Base-by-base conservation (phyloP, 30 jellyfish, hydroid and myxozoan genomes). In the Rhopilema esculentum region DNA sequence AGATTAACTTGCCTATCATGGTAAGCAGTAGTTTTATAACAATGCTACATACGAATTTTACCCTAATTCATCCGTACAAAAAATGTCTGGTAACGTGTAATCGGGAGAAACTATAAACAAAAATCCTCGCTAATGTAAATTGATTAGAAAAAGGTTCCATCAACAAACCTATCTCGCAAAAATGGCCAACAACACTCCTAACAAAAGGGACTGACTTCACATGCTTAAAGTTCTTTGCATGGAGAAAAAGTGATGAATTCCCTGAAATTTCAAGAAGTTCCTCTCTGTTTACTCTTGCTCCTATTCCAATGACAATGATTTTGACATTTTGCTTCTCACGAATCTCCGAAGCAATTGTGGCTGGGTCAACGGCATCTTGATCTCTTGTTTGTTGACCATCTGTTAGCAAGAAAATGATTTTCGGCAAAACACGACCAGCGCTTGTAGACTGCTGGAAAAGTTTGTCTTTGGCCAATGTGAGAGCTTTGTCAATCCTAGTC, bases 311-410 rank as follows among this genome's bases (percentile, higher is more conserved):
- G 18, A 81, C 97, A 17, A 92, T 25, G 61, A 92, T 30, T 66
- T 52, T 75, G 19, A 87, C 77, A 31, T 94, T 97, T 0, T 57
- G 23, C 28, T 74, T 33, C 12, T 6, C 12, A n/a, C 98, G 90
- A 19, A 92, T 91, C 49, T 82, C 84, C 18, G 77, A 74, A n/a
- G 97, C 98, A 21, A 92, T 57, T 19, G n/a, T 89, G 16, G 89
- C 92, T 18, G 98, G 98, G 50, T 92, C 97, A 26, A 69, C 88
- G 17, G 97, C 97, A 77, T 83, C 98, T 6, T 66, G 84, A 73
- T 84, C 98, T 24, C 27, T 75, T 0, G 98, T 92, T 88, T 92
- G 98, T 6, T 92, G 67, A 19, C 98, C 98, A 83, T 92, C 98
- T 26, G 98, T 92, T 83, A 92, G 82, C 64, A 92, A 31, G 73